Conservation (phyloP, 2,113 vertebrate genomes). For the Salvelinus namaycush region DNA sequence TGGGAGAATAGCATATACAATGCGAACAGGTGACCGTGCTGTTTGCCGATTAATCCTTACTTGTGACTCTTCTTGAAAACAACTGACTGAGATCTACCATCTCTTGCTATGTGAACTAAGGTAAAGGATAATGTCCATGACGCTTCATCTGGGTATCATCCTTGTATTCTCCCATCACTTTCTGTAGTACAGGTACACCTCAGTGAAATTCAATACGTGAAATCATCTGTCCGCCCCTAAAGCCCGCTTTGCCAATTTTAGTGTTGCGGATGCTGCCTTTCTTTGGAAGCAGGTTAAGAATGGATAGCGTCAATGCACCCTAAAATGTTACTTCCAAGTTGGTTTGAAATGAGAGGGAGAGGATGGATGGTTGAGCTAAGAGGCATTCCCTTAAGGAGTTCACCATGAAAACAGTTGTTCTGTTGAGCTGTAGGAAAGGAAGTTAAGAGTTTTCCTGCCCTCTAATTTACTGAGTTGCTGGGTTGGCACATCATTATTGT, state of each 20-base stretch:
- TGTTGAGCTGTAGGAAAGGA: constrained; percentile 39
- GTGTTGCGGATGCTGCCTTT: not conserved
- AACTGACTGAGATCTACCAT: not conserved
- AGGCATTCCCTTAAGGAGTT: constrained; percentile 46
- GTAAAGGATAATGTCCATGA: too few species aligned
- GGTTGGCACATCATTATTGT: constrained; percentile 26
- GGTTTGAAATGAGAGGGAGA: constrained; percentile 22
- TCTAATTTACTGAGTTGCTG: constrained; percentile 58
- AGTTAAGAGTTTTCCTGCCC: constrained; percentile 45
- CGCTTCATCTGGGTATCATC: too few species aligned
- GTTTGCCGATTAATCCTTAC: too few species aligned
- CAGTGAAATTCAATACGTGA: not conserved
- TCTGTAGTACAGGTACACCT: not conserved
- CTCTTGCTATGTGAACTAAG: too few species aligned
- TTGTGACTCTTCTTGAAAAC: not conserved
- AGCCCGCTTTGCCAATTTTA: not conserved
- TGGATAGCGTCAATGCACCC: not conserved
- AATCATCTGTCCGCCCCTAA: not conserved
- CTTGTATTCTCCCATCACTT: not conserved
- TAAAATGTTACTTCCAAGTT: constrained; percentile 2
- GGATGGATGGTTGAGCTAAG: constrained; percentile 42
- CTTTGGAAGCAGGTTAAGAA: not conserved
- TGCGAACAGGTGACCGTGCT: not conserved
- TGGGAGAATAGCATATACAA: not conserved
- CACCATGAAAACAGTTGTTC: constrained; percentile 39